These are phyloP conservation scores for Ditylenchus dipsaci DNA, from an alignment of 1,140 invertebrate species.

Conservation along the genomic window DNA sequence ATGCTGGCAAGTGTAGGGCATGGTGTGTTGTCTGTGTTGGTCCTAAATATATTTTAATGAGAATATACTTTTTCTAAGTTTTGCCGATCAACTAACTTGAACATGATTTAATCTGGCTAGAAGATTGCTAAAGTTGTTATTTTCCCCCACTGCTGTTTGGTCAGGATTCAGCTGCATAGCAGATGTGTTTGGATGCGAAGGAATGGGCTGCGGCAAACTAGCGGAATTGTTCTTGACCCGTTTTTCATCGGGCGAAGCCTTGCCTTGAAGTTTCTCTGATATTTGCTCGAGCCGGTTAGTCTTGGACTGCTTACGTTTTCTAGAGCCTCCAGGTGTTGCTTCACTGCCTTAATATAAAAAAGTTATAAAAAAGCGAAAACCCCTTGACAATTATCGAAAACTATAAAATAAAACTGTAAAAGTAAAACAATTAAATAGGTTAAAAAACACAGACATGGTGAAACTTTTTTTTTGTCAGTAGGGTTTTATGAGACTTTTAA, in stretches of 20 bases:
- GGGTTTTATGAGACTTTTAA: too few species aligned
- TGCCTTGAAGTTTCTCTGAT: constrained; percentile 61
- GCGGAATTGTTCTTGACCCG: constrained; percentile 1
- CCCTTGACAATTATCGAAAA: too few species aligned
- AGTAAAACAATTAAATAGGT: too few species aligned
- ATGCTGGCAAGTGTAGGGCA: constrained; percentile 44
- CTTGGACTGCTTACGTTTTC: constrained; percentile 72
- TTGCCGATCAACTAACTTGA: background rate
- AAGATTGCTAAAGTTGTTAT: background rate
- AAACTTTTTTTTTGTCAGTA: too few species aligned
- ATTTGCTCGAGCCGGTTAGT: constrained; percentile 71
- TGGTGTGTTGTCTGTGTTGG: constrained; percentile 1
- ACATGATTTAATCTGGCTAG: background rate
- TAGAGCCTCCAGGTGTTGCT: constrained; percentile 27
- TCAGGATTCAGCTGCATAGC: background rate
- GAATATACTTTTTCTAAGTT: background rate
- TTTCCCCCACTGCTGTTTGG: background rate
- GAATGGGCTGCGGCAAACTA: constrained; percentile 16
- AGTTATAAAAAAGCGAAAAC: background rate
- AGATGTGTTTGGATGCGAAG: background rate
- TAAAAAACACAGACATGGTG: too few species aligned
- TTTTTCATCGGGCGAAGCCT: constrained; percentile 31
- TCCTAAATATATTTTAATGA: background rate
- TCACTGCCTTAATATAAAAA: constrained; percentile 11
- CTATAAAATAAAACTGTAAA: too few species aligned